Evolutionary conservation across 1,140 invertebrate species (phyloP), one percentile per base, ranked within the genome.

Genomic region (Heliothis subflexa): DNA sequence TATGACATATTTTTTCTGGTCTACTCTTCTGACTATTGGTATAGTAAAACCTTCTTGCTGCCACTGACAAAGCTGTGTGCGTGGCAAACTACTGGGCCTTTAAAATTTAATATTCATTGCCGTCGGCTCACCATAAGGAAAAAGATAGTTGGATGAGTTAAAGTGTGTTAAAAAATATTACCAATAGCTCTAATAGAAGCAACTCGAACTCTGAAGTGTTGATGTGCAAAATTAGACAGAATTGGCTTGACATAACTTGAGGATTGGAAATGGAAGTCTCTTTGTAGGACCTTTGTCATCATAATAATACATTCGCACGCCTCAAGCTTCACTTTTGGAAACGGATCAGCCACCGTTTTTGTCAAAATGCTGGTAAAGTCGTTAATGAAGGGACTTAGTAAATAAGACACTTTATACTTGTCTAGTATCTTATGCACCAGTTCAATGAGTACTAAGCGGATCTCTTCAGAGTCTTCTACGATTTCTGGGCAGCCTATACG

Each of bases 381-480:
- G 85, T 97, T 96, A 16, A 98, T 95, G 90, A 97, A 98, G 0
- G 96, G 94, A 50, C 93, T 91, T 40, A 98, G 88, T 49, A 96
- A 90, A 33, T 89, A 86, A 4, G 91, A 89, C 1, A 83, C 95
- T 78, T 95, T 94, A 87, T 97, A 97, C 84, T 96, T 96, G 5
- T 95, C 85, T 70, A 98, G 92, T 81, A 99, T 95, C 40, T 93
- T 86, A 73, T 95, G 91, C 13, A 98, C 88, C 66, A 98, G 94
- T 61, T 95, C 86, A 0, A 98, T 87, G 61, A 97, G 95, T 59
- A 96, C 91, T 5, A 98, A 88, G 47, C 98, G 95, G 49, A 99
- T 95, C 96, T 99, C 98, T 94, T 99, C 98, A 11, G 97, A 98
- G 45, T 96, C 94, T 93, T 99, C 98, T 3, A 97, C 93, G 10